Evolutionary conservation across 2,888 invertebrate species (phyloP), one percentile per base, ranked within the genome.

Genomic region (Tribolium freemani): DNA sequence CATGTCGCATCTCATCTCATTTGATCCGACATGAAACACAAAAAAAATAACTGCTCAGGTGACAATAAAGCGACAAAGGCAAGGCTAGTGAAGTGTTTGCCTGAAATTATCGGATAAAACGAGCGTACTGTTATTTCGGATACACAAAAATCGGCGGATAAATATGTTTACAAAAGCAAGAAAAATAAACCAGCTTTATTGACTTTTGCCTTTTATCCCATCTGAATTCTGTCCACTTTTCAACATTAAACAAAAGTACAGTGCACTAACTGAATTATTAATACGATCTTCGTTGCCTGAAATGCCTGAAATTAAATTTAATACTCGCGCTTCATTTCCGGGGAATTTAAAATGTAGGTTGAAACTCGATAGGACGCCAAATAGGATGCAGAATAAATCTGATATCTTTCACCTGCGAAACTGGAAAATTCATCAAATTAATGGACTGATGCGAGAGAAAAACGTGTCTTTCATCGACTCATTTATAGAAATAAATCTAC

Each of bases 21-120:
- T 63, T 50, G 51, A 51, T 30, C 31, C n/a, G 63, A 50, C 63
- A 54, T 20, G n/a, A n/a, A n/a, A 13, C 31, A 64, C 26, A 64
- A 63, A 64, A 64, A 64, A 48, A 46, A 60, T 60, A 48, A 46
- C 48, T 48, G 48, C 20, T 48, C n/a, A 60, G 60, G 46, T 60
- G 60, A 60, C 60, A 60, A 48, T 20, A 58, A 46, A 20, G 45
- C 46, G 13, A 26, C 58, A 38, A 20, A 45, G 20, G 58, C 16
- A 58, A 4, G 8, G 38, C 58, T 45, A 38, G 16, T 45, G n/a
- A 38, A 38, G 38, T 38, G 38, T 9, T 38, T 9, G 8, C 38
- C 38, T n/a, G 31, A 56, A 56, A 56, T 56, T 56, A 56, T 56
- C 56, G 6, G 10, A 30, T 56, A 30, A 11, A 38, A 38, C 56